Evolutionary conservation across 1,140 invertebrate genomes (phyloP).

Genomic region (Drosophila willistoni): DNA sequence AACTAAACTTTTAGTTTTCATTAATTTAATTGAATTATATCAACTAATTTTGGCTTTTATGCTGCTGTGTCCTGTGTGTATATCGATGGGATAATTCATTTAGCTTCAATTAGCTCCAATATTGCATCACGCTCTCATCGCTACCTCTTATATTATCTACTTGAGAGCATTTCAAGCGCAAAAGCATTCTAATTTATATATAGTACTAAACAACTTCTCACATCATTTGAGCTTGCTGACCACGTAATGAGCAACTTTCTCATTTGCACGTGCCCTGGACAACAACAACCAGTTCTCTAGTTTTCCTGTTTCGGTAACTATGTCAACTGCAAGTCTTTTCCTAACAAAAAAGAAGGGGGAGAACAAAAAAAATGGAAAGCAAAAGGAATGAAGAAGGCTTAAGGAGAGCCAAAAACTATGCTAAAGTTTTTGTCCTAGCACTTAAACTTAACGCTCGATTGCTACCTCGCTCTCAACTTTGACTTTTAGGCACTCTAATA

Average conservation of each 20-base stretch:
- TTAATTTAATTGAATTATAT: neutral
- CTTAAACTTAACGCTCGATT: constrained; percentile 68
- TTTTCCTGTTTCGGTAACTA: constrained; percentile 45
- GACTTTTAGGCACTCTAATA: constrained; percentile 43
- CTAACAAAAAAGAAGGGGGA: neutral
- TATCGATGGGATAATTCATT: neutral
- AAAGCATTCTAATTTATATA: constrained; percentile 69
- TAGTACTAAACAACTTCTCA: constrained; percentile 59
- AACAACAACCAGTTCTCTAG: neutral
- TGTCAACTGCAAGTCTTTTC: constrained; percentile 48
- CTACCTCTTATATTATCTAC: constrained; percentile 28
- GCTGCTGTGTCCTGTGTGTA: neutral
- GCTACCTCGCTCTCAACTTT: constrained; percentile 42
- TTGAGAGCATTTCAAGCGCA: constrained; percentile 38
- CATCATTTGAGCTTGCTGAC: constrained; percentile 66
- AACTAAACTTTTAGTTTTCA: neutral
- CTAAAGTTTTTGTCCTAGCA: constrained; percentile 62
- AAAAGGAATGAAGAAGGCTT: neutral
- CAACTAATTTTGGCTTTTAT: neutral
- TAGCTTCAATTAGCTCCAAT: neutral
- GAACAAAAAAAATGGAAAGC: neutral
- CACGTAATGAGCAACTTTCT: constrained; percentile 78
- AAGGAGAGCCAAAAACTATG: constrained; percentile 48
- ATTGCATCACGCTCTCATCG: neutral
- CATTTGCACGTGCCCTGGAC: constrained; percentile 63